Percentiles rank a stretch among this genome's conserved stretches.
Evolutionary conservation across 1,140 invertebrate genomes (phyloP).

Genomic region (Panagrolaimus sp.): DNA sequence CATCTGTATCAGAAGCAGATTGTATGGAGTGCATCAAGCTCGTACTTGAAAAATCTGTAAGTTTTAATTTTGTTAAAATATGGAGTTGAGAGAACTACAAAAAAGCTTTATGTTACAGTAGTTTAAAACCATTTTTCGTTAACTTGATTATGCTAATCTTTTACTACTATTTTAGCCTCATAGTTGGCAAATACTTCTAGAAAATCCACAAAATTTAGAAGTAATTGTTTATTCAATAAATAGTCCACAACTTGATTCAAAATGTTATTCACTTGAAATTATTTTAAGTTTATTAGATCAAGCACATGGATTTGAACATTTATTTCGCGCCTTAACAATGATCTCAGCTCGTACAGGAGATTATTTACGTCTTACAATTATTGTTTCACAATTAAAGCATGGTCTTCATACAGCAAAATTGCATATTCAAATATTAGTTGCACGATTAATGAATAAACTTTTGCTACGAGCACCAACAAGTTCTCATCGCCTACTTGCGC

Average conservation of each 20-base stretch:
- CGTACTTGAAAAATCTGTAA: constrained; percentile 37
- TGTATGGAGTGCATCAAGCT: constrained; percentile 44
- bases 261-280: constrained; percentile 45
- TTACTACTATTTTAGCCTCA: constrained; percentile 16
- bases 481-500: constrained; percentile 24
- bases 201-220: constrained; percentile 36
- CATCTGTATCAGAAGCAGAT: constrained; percentile 38
- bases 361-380: constrained; percentile 32
- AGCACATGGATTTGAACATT: constrained; percentile 33
- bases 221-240: constrained; percentile 41
- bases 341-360: constrained; percentile 36
- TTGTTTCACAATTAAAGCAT: constrained; percentile 39
- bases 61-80: too few species aligned
- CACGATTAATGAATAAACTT: constrained; percentile 37
- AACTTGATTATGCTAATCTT: not conserved
- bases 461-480: constrained; percentile 27
- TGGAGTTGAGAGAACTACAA: too few species aligned
- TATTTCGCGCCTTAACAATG: constrained; percentile 33
- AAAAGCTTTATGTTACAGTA: too few species aligned
- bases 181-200: constrained; percentile 27
- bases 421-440: constrained; percentile 43
- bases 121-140: too few species aligned
- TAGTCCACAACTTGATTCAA: constrained; percentile 44
- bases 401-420: constrained; percentile 39
- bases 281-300: constrained; percentile 36